Conservation (phyloP, 2,888 invertebrate species). For the Slavum lentiscoides region DNA sequence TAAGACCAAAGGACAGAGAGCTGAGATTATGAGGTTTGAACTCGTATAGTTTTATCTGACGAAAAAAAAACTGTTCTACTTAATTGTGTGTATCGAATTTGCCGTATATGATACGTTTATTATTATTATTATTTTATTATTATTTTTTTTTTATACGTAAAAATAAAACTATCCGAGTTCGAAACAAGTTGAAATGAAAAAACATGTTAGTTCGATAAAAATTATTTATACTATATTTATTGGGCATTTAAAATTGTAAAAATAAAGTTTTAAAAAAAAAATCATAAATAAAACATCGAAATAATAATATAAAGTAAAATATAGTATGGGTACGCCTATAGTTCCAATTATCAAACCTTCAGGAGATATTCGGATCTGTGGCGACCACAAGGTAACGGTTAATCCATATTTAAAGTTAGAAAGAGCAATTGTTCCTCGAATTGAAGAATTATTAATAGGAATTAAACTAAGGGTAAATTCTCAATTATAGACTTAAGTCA, state of each 20-base stretch:
- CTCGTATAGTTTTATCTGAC: constrained; percentile 39
- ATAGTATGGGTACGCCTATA: too few species aligned
- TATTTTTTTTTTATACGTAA: not conserved
- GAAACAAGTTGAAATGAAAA: constrained; percentile 42
- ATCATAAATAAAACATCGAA: constrained; percentile 45
- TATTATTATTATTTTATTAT: too few species aligned
- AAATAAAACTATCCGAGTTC: constrained; percentile 47
- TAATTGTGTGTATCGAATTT: not conserved
- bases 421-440: too few species aligned
- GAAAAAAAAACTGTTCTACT: not conserved
- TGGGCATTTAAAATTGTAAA: constrained; percentile 41
- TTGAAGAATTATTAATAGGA: too few species aligned
- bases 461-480: too few species aligned
- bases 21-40: constrained; percentile 36
- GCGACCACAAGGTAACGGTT: too few species aligned
- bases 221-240: constrained; percentile 51
- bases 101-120: not conserved
- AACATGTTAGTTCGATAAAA: constrained; percentile 52
- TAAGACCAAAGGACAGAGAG: constrained; percentile 32
- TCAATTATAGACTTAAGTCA: too few species aligned
- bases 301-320: too few species aligned
- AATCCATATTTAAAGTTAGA: too few species aligned
- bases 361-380: too few species aligned
- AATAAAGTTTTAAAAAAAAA: constrained; percentile 16
- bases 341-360: too few species aligned